Evolutionary conservation across 2,113 vertebrate species (phyloP).

Genomic region (Chamaea fasciata): DNA sequence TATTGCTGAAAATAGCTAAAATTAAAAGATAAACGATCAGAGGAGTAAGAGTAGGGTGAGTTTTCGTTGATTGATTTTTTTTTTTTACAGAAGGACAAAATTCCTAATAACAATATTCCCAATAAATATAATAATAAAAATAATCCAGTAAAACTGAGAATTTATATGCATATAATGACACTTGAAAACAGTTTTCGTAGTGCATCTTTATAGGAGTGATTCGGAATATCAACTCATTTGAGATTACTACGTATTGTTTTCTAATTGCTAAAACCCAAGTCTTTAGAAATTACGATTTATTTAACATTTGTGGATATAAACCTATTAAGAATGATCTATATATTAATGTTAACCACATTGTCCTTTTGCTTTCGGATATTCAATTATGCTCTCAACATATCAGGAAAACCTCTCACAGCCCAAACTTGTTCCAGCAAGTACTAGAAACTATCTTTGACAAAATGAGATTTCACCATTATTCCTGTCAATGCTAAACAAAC

Average conservation of each 20-base stretch:
- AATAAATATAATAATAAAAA: neutral
- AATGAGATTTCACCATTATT: neutral
- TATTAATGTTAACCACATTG: neutral
- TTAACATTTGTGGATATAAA: neutral
- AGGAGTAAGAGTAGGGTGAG: neutral
- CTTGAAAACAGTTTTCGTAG: neutral
- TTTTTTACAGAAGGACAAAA: neutral
- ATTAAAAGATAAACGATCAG: neutral
- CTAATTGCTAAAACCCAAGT: neutral
- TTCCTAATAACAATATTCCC: no score
- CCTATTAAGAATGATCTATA: neutral
- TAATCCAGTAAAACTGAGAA: neutral
- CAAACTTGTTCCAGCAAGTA: neutral
- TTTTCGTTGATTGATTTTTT: neutral
- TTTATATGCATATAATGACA: neutral
- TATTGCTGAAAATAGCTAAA: neutral
- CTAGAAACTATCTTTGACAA: neutral
- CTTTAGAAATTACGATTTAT: neutral
- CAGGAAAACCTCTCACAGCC: neutral
- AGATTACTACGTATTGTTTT: neutral
- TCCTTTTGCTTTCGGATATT: neutral
- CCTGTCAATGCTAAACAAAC: neutral
- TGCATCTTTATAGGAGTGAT: neutral
- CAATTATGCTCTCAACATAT: neutral
- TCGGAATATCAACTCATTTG: neutral